Evolutionary conservation across 1,140 invertebrate species (phyloP).

Genomic region (Holcopasites calliopsidis): DNA sequence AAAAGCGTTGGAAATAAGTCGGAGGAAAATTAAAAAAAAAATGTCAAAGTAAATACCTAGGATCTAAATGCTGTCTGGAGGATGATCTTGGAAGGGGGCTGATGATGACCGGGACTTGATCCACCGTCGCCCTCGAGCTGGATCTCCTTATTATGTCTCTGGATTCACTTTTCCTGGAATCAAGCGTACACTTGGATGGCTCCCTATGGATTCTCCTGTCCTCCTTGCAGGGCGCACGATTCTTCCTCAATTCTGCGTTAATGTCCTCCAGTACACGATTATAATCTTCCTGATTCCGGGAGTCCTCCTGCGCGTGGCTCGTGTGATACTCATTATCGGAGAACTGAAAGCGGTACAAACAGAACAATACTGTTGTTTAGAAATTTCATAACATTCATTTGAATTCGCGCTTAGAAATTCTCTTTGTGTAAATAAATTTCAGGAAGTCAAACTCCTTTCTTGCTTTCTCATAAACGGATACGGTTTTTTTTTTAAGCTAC

Average conservation of each 20-base stretch:
- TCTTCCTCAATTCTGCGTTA: conserved; percentile 61
- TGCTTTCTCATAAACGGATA: too few relatives aligned
- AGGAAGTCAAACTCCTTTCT: too few relatives aligned
- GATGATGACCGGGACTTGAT: not conserved
- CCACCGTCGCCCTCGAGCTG: conserved; percentile 57
- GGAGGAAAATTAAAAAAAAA: not conserved
- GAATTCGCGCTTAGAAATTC: too few relatives aligned
- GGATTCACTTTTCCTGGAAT: conserved; percentile 57
- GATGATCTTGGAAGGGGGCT: not conserved
- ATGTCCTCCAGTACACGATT: conserved; percentile 61
- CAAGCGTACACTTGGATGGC: conserved; percentile 49
- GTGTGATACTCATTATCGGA: conserved; percentile 14
- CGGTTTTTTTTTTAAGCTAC: too few relatives aligned
- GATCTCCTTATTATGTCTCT: conserved; percentile 60
- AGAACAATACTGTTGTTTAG: too few relatives aligned
- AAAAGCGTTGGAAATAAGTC: not conserved
- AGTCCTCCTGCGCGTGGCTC: conserved; percentile 7
- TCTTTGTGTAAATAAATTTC: too few relatives aligned
- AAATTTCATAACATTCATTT: too few relatives aligned
- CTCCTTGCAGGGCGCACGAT: conserved; percentile 38
- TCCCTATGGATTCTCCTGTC: conserved; percentile 56
- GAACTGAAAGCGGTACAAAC: not conserved
- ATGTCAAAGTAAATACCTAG: too few relatives aligned
- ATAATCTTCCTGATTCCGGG: conserved; percentile 60
- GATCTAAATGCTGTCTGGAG: conserved; percentile 45